A percentile compares a stretch with the other conserved stretches of the same genome.
Conservation (phyloP, 2,888 invertebrate genomes). For the Tigriopus californicus region DNA sequence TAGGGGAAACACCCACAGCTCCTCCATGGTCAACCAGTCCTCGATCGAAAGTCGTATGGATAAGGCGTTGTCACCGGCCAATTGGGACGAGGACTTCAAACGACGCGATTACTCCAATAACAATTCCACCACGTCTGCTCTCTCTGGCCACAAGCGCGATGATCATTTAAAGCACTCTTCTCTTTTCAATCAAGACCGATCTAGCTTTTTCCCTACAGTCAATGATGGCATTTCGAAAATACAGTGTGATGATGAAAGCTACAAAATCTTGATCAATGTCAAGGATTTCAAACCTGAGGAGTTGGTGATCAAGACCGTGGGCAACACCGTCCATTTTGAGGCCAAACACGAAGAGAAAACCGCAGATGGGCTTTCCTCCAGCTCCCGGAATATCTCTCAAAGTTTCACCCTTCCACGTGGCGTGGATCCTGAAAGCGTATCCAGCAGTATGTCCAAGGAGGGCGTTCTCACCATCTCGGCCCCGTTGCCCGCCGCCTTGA, state of each 20-base stretch:
- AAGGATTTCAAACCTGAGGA: slow-evolving; percentile 13
- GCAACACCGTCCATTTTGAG: slow-evolving; percentile 10
- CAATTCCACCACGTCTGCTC: no score
- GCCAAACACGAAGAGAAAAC: slow-evolving; percentile 15
- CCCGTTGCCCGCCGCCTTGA: slow-evolving; percentile 4
- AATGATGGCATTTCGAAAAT: neutral
- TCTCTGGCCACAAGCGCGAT: no score
- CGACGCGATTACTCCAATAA: no score
- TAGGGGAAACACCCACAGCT: neutral
- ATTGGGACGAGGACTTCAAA: neutral
- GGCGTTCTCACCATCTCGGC: slow-evolving; percentile 13
- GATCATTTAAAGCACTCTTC: no score
- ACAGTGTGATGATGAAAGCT: slow-evolving; percentile 2
- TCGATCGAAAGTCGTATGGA: slow-evolving; percentile 5
- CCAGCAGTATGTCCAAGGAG: slow-evolving; percentile 3
- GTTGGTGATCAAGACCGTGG: slow-evolving; percentile 15
- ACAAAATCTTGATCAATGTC: slow-evolving; percentile 13
- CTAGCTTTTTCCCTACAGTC: neutral
- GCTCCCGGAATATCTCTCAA: slow-evolving; percentile 1
- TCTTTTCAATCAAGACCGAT: neutral
- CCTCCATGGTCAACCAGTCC: neutral
- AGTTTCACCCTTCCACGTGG: slow-evolving; percentile 11
- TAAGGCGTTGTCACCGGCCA: slow-evolving; percentile 4
- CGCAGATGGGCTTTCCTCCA: neutral
- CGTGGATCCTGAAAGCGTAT: slow-evolving; percentile 6